Evolutionary conservation across 2,888 invertebrate genomes (phyloP).

Genomic region (Margaritifera margaritifera): DNA sequence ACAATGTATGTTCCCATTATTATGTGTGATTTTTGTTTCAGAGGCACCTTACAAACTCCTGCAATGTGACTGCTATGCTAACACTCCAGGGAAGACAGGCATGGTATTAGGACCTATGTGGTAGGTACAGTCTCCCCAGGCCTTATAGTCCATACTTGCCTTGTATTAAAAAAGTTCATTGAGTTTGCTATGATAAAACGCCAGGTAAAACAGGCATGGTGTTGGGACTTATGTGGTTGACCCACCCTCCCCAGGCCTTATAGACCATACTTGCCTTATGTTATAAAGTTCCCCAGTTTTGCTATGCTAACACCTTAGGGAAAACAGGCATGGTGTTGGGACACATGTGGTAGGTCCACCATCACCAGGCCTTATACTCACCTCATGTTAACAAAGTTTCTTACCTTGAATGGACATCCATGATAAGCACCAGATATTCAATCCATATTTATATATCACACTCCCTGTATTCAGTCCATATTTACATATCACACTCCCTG

Average conservation of each 20-base stretch:
- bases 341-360: constrained; percentile 56
- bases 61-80: constrained; percentile 58
- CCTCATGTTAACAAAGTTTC: no score
- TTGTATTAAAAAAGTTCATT: constrained; percentile 37
- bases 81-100: constrained; percentile 64
- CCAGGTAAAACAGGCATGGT: constrained; percentile 65
- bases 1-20: no score
- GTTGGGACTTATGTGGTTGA: constrained; percentile 63
- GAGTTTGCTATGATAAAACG: constrained; percentile 50
- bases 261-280: constrained; percentile 34
- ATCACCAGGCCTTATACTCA: no score
- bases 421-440: no score
- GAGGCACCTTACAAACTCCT: constrained; percentile 64
- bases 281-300: constrained; percentile 40
- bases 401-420: no score
- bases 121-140: constrained; percentile 36
- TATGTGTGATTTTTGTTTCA: constrained; percentile 29
- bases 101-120: constrained; percentile 67
- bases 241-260: no score
- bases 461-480: no score
- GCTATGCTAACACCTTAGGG: constrained; percentile 56
- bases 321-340: constrained; percentile 66
- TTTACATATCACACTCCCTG: no score
- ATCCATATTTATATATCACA: no score
- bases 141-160: constrained; percentile 3